Evolutionary conservation across 2,113 vertebrate genomes (phyloP), one percentile per base, ranked within the genome.

Genomic region (Meleagris gallopavo): DNA sequence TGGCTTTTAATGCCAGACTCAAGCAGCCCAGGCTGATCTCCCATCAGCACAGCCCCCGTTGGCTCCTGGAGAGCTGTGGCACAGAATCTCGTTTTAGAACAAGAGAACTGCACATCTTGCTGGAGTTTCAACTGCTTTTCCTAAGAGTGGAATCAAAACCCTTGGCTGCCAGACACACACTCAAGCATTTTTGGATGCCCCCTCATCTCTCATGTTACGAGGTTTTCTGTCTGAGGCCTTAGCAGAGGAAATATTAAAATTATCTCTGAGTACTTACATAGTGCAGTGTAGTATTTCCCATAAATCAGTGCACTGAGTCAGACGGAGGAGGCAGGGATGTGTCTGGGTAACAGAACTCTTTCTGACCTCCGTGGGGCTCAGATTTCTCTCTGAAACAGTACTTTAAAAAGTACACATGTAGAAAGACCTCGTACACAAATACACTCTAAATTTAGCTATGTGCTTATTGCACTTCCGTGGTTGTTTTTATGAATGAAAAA

Each of bases 161-260:
- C 38, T 34, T 54, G 66, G 55, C 84, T 87, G 62, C 89, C 6
- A 10, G 57, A 82, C n/a, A 21, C 58, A 38, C 50, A 32, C 65
- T 25, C 6, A 58, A 60, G 16, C 67, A 40, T 50, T 80, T 91
- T 50, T 91, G 64, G 75, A 74, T 96, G 71, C 14, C 71, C 32
- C 45, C 29, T 64, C 43, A 32, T 60, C 76, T 93, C 64, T 91
- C 45, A 2, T 15, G 55, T 84, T 82, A 73, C 54, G 36, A 57
- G 32, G 30, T 29, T 73, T 93, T 91, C 30, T 91, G 22, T 54
- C 81, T 0, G 17, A 85, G 74, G 70, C 60, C 64, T 85, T 50
- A 88, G 60, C 78, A 94, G 57, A 76, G 64, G 81, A 91, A 92
- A 80, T 71, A 66, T 27, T 73, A 58, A 89, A 79, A 38, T 40